A percentile compares a stretch with the other conserved stretches of the same genome.
Evolutionary conservation across 2,888 invertebrate species (phyloP).

Genomic region (Metopia argyrocephala): DNA sequence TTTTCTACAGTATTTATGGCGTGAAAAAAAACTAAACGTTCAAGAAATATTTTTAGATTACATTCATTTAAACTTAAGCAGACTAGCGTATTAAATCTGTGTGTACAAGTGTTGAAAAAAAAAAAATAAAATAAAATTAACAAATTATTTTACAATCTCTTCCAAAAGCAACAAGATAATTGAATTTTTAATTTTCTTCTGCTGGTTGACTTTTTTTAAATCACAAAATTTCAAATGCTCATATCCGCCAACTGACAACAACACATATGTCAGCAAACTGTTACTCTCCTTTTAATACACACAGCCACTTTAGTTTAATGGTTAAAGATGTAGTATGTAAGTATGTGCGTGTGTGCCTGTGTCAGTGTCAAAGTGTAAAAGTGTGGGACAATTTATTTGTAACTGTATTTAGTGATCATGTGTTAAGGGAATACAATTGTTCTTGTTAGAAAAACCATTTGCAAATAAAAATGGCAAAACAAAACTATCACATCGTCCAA

Average conservation of each 20-base stretch:
- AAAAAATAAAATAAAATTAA: background rate
- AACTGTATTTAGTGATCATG: slow-evolving; percentile 33
- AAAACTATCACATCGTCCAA: background rate
- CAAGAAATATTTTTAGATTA: too few relatives aligned
- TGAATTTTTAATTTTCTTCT: slow-evolving; percentile 40
- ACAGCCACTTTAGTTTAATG: background rate
- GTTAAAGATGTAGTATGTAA: background rate
- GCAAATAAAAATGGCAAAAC: background rate
- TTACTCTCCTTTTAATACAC: background rate
- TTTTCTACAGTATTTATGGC: too few relatives aligned
- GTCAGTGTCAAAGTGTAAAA: background rate
- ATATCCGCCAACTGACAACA: background rate
- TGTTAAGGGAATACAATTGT: slow-evolving; percentile 29
- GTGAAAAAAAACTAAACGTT: too few relatives aligned
- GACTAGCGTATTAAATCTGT: too few relatives aligned
- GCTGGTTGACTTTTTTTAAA: background rate
- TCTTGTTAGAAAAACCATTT: slow-evolving; percentile 31
- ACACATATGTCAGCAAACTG: background rate
- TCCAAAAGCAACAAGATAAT: slow-evolving; percentile 25
- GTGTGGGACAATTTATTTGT: slow-evolving; percentile 35
- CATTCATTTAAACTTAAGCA: too few relatives aligned
- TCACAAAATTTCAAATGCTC: slow-evolving; percentile 23
- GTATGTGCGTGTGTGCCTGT: background rate
- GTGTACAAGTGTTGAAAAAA: background rate
- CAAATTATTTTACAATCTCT: background rate